Evolutionary conservation across 2,888 invertebrate genomes (phyloP).

Genomic region (Ecdyonurus torrentis): DNA sequence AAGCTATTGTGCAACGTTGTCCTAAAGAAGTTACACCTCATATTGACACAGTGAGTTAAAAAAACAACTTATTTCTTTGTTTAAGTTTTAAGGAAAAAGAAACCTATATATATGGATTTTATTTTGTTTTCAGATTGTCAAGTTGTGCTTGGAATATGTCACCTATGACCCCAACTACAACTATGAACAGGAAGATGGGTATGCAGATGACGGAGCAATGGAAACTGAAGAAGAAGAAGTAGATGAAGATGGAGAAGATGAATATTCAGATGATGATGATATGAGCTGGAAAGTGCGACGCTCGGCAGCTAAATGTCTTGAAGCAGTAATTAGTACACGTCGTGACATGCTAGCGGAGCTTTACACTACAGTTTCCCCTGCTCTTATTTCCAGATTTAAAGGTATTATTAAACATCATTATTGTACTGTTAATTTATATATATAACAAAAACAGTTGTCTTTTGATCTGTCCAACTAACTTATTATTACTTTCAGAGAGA

Average conservation of each 20-base stretch:
- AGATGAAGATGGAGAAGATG: slow-evolving; percentile 72
- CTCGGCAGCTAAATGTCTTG: slow-evolving; percentile 93
- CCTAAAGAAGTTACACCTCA: slow-evolving; percentile 92
- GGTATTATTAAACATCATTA: slow-evolving; percentile 32
- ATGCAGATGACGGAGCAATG: slow-evolving; percentile 44
- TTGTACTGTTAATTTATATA: not conserved
- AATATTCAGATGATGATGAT: slow-evolving; percentile 98
- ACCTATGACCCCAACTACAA: slow-evolving; percentile 99
- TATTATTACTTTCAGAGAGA: slow-evolving; percentile 44
- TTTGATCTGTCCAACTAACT: slow-evolving; percentile 7
- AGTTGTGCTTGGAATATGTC: slow-evolving; percentile 77
- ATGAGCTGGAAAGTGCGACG: slow-evolving; percentile 98
- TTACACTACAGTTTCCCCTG: slow-evolving; percentile 76
- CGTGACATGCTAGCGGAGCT: slow-evolving; percentile 82
- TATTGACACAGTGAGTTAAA: slow-evolving; percentile 51
- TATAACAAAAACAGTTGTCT: slow-evolving; percentile 5
- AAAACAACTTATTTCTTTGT: no score
- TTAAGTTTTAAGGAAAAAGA: not conserved
- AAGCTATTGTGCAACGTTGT: slow-evolving; percentile 90
- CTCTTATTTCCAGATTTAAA: slow-evolving; percentile 83
- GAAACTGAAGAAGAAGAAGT: slow-evolving; percentile 49
- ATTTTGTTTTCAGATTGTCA: slow-evolving; percentile 44
- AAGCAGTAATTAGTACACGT: slow-evolving; percentile 83
- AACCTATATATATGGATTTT: not conserved
- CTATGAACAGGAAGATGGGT: slow-evolving; percentile 76